phyloP scores from a whole-genome alignment of 92 coral and sea anemone genomes.

The Actinostola sp. region DNA sequence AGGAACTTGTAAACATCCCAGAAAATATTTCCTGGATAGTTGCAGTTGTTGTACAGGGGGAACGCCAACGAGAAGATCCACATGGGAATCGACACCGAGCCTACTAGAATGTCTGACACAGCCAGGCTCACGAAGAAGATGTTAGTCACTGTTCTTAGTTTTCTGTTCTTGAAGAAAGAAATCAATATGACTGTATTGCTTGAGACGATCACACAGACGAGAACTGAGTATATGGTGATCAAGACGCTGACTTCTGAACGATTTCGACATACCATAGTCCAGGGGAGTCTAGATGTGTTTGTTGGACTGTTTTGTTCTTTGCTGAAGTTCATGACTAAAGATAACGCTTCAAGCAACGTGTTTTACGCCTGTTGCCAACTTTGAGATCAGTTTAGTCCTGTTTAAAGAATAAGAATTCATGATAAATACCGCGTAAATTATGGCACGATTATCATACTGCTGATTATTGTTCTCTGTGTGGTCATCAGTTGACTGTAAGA shows the following conservation, averaged over 20 bases:
- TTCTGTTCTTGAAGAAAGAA: constrained; percentile 42
- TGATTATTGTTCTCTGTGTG: no score
- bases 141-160: constrained; percentile 51
- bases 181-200: constrained; percentile 50
- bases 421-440: no score
- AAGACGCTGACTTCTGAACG: constrained; percentile 30
- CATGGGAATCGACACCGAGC: constrained; percentile 54
- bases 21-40: constrained; percentile 3
- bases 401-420: no score
- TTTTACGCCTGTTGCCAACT: no score
- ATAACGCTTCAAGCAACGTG: no score
- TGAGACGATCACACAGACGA: constrained; percentile 25
- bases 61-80: constrained; percentile 45
- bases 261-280: constrained; percentile 41
- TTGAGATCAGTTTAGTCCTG: no score
- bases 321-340: no score
- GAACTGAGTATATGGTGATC: constrained; percentile 19
- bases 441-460: no score
- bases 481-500: no score
- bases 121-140: constrained; percentile 62
- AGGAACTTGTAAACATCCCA: constrained; percentile 29
- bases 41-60: constrained; percentile 36
- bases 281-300: no score
- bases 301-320: no score
- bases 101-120: constrained; percentile 57